Base-by-base conservation (phyloP, 2,113 vertebrate genomes). In the Albula glossodonta region DNA sequence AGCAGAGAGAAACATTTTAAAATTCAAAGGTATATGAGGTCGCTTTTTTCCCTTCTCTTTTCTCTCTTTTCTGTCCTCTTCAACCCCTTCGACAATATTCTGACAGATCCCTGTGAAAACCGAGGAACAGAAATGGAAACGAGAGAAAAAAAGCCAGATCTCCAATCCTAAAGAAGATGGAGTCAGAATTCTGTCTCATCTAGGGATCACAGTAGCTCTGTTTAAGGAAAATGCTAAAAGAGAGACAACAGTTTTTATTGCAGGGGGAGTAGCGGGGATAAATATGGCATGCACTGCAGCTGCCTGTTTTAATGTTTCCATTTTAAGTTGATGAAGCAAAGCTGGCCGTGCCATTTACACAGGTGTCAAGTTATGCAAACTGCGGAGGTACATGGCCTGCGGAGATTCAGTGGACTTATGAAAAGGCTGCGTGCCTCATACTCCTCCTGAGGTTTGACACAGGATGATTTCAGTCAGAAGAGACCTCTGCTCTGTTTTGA, bases 101-200 rank as follows among this genome's bases (percentile, higher is more conserved):
- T 89, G 82, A 92, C 86, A 90, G 87, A 88, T 88, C 88, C 85
- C 63, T 85, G 78, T 85, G 84, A 90, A 88, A 87, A 80, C 15
- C 10, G 52, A 85, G 78, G 85, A 51, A 51, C 78, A 53, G 82
- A 86, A 87, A 79, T 81, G 81, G 86, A 85, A 91, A 87, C 83
- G 84, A 31, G 80, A 66, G 60, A 53, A 88, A 25, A 51, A 83
- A 70, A 80, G 31, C 49, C 50, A 85, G 19, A 84, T 48, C 50
- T 84, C 4, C 48, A 8, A 48, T 41, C 17, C 11, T 52, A 52
- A 48, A 41, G 52, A 50, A 56, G 81, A 49, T 25, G 11, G 51
- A 87, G 51, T 81, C 77, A 51, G 17, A 80, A 82, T 77, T 86
- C 81, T 81, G 83, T 88, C 78, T 88, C 49, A 80, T 85, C 57